A percentile compares a stretch with the other conserved stretches of the same genome.
phyloP scores from a whole-genome alignment of 2,797 vertebrate genomes.

The Pseudochromis fuscus region DNA sequence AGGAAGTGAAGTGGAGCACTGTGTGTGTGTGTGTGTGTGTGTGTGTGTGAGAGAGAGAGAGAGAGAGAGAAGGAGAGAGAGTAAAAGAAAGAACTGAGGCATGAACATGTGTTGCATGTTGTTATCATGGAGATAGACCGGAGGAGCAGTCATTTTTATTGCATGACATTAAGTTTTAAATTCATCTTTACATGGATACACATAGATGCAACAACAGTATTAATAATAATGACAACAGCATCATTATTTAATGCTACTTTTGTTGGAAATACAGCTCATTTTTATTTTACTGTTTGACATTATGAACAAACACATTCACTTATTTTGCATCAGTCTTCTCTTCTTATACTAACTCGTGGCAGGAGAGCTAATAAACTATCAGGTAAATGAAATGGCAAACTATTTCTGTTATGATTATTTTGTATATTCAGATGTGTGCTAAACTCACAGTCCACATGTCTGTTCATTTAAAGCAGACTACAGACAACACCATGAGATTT shows the following conservation, averaged over 20 bases:
- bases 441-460: neutral
- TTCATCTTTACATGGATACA: slow-evolving; percentile 9
- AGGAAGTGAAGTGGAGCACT: slow-evolving; percentile 79
- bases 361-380: neutral
- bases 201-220: too few relatives aligned
- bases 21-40: slow-evolving; percentile 29
- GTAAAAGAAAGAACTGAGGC: slow-evolving; percentile 12
- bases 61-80: neutral
- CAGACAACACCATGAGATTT: neutral
- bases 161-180: neutral
- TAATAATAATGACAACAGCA: too few relatives aligned
- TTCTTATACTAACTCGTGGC: neutral
- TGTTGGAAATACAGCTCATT: too few relatives aligned
- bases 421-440: too few relatives aligned
- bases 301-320: too few relatives aligned
- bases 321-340: too few relatives aligned
- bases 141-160: neutral
- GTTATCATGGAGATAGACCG: neutral
- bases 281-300: too few relatives aligned
- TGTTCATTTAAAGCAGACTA: neutral
- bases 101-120: neutral
- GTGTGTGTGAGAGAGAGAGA: neutral
- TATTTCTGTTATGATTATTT: too few relatives aligned
- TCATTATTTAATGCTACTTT: too few relatives aligned
- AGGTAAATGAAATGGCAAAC: too few relatives aligned